Conservation (phyloP, 2,888 invertebrate species). For the Mesodorylaimus sp. region DNA sequence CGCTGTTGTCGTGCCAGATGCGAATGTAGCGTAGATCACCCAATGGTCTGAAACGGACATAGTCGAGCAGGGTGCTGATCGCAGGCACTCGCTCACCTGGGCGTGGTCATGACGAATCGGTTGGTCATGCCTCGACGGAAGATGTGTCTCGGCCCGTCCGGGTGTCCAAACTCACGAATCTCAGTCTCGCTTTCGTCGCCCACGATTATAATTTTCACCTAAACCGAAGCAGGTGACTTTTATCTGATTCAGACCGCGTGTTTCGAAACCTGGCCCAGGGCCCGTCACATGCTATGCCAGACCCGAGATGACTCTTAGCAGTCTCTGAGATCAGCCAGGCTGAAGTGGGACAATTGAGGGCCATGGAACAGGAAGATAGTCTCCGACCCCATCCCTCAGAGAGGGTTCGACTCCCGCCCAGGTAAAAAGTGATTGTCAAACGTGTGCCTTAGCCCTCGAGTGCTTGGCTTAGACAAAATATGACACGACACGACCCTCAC, state of each 20-base stretch:
- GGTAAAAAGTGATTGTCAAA: too few relatives aligned
- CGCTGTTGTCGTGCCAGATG: conserved; percentile 39
- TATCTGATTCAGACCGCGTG: not conserved
- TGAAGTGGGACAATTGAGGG: too few relatives aligned
- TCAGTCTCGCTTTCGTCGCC: conserved; percentile 28
- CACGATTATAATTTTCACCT: conserved; percentile 20
- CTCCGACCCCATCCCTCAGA: too few relatives aligned
- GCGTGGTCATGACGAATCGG: conserved; percentile 27
- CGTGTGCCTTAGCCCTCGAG: too few relatives aligned
- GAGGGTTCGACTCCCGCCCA: too few relatives aligned
- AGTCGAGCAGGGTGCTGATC: not conserved
- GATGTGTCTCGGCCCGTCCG: conserved; percentile 12
- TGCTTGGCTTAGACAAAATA: too few relatives aligned
- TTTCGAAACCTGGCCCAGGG: too few relatives aligned
- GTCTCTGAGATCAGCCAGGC: too few relatives aligned
- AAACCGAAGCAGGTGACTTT: not conserved
- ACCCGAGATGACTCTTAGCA: too few relatives aligned
- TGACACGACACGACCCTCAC: conserved; percentile 7
- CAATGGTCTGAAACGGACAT: conserved; percentile 31
- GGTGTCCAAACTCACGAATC: conserved; percentile 16
- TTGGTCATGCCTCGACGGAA: conserved; percentile 24
- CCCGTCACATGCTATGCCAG: too few relatives aligned
- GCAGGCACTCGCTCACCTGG: not conserved
- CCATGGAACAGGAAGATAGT: too few relatives aligned
- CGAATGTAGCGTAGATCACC: conserved; percentile 35